Base-by-base conservation (phyloP, 2,888 invertebrate genomes). In the Leptura quadrifasciata region DNA sequence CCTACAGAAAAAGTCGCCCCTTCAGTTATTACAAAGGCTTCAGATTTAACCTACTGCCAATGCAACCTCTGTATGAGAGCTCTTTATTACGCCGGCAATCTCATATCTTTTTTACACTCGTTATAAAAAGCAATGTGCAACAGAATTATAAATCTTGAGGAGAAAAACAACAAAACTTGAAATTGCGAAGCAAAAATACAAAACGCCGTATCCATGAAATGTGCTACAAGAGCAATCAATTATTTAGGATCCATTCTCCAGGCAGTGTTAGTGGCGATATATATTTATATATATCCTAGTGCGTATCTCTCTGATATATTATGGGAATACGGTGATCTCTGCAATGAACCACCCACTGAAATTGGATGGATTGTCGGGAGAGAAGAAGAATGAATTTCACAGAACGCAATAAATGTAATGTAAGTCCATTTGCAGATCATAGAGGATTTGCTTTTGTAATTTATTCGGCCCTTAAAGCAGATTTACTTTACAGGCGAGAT, bases 221-320 rank as follows among this genome's bases (percentile, higher is more conserved):
- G 84, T 81, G 82, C 82, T 84, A 82, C 81, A 6, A 65, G 64
- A 71, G 81, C 82, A 77, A 84, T 84, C 83, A 84, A 83, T 84
- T 84, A 84, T 84, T 84, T 84, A 82, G 83, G 77, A 78, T 74
- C 80, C 72, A 81, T 82, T 83, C 80, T 79, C 77, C 63, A 72
- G 74, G 76, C 78, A 76, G 81, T 76, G 82, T 79, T 82, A 83
- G 74, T 60, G 74, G 57, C 68, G 60, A 60, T 60, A 58, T 74
- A 58, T 68, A 74, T 73, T 73, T 73, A 57, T 65, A 24, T 24
- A 65, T 57, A 55, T 54, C 52, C 65, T 27, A 0, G 54, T 73
- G 67, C 67, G 71, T 74, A 60, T 68, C 60, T 21, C 67, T n/a
- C 27, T 58, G 73, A 65, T 73, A 54, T 64, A 72, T 64, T 70